These are phyloP conservation scores for Hippopotamus amphibius DNA, from an alignment of 2,113 vertebrate genomes.

Conservation along the genomic window DNA sequence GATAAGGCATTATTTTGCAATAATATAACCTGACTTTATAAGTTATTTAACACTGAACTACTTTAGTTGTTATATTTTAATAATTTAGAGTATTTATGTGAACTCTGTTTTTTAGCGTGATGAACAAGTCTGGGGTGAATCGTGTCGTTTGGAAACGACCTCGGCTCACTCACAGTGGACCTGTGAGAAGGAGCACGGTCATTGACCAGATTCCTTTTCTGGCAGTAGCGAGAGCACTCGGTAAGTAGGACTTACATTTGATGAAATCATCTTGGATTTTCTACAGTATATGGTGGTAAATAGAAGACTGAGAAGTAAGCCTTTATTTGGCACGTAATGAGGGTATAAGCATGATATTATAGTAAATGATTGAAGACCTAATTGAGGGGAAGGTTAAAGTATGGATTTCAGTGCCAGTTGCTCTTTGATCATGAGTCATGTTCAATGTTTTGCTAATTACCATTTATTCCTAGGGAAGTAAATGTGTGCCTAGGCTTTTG, in stretches of 20 bases:
- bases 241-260: constrained; percentile 82
- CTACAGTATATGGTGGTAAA: background rate
- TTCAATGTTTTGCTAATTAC: constrained; percentile 19
- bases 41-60: background rate
- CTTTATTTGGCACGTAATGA: background rate
- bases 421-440: background rate
- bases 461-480: background rate
- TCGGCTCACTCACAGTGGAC: constrained; percentile 95
- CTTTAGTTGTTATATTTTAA: constrained; percentile 36
- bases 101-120: constrained; percentile 89
- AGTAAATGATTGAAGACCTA: constrained; percentile 7
- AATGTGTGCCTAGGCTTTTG: constrained; percentile 16
- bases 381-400: background rate
- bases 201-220: constrained; percentile 99
- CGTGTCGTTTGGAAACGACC: constrained; percentile 99
- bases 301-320: background rate
- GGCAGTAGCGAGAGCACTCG: constrained; percentile 95
- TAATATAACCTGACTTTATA: constrained; percentile 30
- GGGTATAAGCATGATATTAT: background rate
- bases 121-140: constrained; percentile 98
- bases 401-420: background rate
- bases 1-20: constrained; percentile 27
- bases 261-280: constrained; percentile 40
- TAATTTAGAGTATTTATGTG: constrained; percentile 47
- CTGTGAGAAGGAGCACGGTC: constrained; percentile 96